Evolutionary conservation across 2,888 invertebrate species (phyloP), one percentile per base, ranked within the genome.

Genomic region (Timandra comae): DNA sequence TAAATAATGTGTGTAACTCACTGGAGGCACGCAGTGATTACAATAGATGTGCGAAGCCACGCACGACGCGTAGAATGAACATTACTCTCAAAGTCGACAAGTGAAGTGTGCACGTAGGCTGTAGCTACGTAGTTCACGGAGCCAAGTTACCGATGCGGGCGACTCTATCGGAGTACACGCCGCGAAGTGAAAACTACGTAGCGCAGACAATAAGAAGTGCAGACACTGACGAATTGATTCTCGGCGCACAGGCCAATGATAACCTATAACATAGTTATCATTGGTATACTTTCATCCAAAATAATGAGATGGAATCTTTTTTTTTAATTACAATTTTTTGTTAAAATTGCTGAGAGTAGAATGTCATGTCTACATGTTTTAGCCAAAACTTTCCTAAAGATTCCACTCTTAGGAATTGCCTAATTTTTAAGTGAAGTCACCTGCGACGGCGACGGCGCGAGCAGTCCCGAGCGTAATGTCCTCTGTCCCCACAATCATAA

Each of bases 391-490:
- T 16, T 16, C 16, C 16, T 16, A 16, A 16, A 35, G 37, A 38
- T 36, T 33, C 39, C 39, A 40, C 35, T 40, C 40, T 34, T 41
- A 37, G 32, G 35, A 27, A 32, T 10, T 20, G 21, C 29, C 29
- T 23, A 33, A 34, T 41, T 39, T 30, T 35, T 36, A 32, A 29
- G 33, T 35, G 25, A 33, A 29, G 43, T 64, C 59, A 86, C 86
- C 86, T 85, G 72, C 86, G 79, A 73, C 90, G 89, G 48, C 91
- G 87, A 58, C 93, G 91, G 43, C 93, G 88, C 36, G 91, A 89
- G 75, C 97, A 97, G 71, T 97, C 96, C 49, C 97, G 89, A 30
- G 97, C 97, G 73, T 96, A 97, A 72, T 97, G 97, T 5, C 97
- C 97, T 44, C 95, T 88, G 59, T 95, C 96, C 21, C 97, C 97